Percentiles rank a stretch among this genome's conserved stretches.
These are phyloP conservation scores for Dynastes maya DNA, from an alignment of 2,888 invertebrate genomes.

Conservation along the genomic window DNA sequence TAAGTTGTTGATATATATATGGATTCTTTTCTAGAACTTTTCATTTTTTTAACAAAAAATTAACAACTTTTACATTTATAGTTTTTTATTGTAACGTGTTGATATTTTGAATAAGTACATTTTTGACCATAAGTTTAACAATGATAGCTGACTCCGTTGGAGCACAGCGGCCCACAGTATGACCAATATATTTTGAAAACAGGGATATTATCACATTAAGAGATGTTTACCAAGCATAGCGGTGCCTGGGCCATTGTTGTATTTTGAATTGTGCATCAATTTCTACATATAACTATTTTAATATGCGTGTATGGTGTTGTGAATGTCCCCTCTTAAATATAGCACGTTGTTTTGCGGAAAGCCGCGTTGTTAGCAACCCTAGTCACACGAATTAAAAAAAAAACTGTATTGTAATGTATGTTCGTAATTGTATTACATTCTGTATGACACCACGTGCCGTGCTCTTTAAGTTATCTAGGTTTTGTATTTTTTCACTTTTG, in stretches of 20 bases:
- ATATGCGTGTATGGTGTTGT: constrained; percentile 71
- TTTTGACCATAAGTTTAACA: constrained; percentile 62
- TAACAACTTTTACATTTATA: constrained; percentile 31
- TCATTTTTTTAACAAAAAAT: constrained; percentile 39
- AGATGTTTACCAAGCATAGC: constrained; percentile 68
- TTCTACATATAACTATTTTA: constrained; percentile 69
- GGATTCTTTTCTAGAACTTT: constrained; percentile 48
- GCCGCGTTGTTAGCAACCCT: constrained; percentile 71
- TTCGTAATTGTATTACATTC: constrained; percentile 62
- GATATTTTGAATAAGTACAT: constrained; percentile 69
- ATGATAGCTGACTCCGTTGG: constrained; percentile 52
- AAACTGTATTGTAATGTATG: constrained; percentile 53
- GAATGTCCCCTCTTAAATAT: constrained; percentile 68
- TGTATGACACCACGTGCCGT: constrained; percentile 67
- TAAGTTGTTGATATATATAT: constrained; percentile 63
- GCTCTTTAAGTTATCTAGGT: constrained; percentile 59
- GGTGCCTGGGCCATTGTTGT: constrained; percentile 70
- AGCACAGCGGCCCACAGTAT: constrained; percentile 61
- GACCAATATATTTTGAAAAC: constrained; percentile 64
- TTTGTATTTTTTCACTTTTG: constrained; percentile 65
- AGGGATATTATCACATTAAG: constrained; percentile 63
- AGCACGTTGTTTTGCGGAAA: constrained; percentile 70
- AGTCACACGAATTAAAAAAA: constrained; percentile 65
- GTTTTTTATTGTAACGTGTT: constrained; percentile 61
- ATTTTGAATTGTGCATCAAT: constrained; percentile 67